phyloP scores from a whole-genome alignment of 2,888 invertebrate genomes.

The Trissolcus japonicus region DNA sequence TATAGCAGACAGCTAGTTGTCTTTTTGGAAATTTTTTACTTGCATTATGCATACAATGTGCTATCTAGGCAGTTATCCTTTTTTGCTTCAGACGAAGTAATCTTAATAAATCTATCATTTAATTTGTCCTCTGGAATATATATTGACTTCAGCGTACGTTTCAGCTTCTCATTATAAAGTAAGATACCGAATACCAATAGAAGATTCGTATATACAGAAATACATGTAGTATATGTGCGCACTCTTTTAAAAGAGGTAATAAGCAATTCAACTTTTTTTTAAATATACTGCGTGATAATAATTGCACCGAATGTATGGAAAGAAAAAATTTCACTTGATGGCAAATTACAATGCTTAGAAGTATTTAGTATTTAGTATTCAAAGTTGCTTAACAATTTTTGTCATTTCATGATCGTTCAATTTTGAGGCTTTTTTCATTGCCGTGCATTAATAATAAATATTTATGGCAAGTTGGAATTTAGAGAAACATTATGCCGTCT shows the following conservation, averaged over 20 bases:
- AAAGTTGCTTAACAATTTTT: too few relatives aligned
- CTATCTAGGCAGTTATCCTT: constrained; percentile 21
- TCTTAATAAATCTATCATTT: constrained; percentile 26
- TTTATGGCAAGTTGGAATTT: too few relatives aligned
- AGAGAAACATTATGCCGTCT: too few relatives aligned
- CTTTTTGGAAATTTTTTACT: constrained; percentile 4
- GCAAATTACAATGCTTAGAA: too few relatives aligned
- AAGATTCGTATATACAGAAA: constrained; percentile 10
- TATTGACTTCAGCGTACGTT: constrained; percentile 14
- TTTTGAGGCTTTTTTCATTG: too few relatives aligned
- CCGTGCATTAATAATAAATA: too few relatives aligned
- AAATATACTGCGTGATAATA: too few relatives aligned
- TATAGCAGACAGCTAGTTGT: neutral
- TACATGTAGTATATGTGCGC: neutral
- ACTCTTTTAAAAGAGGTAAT: constrained; percentile 4
- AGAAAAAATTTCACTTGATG: too few relatives aligned
- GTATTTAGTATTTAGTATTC: too few relatives aligned
- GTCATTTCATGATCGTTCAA: too few relatives aligned
- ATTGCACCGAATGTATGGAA: too few relatives aligned
- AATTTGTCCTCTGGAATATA: constrained; percentile 15
- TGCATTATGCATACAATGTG: constrained; percentile 18
- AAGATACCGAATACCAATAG: constrained; percentile 17
- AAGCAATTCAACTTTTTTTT: constrained; percentile 5
- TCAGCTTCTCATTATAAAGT: constrained; percentile 24
- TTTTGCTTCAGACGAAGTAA: constrained; percentile 16